phyloP scores from a whole-genome alignment of 1,140 invertebrate genomes.

The Magallana gigas region DNA sequence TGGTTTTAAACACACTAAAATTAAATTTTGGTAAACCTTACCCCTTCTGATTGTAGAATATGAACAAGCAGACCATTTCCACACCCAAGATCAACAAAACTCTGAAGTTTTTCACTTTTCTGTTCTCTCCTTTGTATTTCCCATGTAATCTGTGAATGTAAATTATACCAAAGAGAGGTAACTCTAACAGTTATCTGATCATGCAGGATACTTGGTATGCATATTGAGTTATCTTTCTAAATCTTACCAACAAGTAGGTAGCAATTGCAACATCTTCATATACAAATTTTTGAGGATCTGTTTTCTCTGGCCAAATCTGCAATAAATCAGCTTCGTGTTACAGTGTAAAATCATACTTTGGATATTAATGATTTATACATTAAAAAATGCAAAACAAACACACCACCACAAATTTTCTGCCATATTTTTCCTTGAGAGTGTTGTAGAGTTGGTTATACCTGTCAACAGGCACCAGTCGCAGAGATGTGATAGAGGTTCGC shows the following conservation, averaged over 20 bases:
- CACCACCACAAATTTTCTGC: slow-evolving; percentile 85
- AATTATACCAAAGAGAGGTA: slow-evolving; percentile 8
- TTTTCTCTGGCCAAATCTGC: slow-evolving; percentile 90
- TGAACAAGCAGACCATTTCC: slow-evolving; percentile 97
- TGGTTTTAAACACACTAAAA: neutral
- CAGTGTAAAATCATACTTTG: too few species aligned
- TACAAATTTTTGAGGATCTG: slow-evolving; percentile 96
- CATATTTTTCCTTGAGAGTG: slow-evolving; percentile 34
- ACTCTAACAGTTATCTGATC: neutral
- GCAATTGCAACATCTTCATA: slow-evolving; percentile 98
- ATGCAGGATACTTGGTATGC: neutral
- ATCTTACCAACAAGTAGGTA: slow-evolving; percentile 89
- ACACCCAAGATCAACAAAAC: slow-evolving; percentile 96
- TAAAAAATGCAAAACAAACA: slow-evolving; percentile 25
- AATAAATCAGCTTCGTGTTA: slow-evolving; percentile 52
- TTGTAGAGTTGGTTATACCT: slow-evolving; percentile 19
- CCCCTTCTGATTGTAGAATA: slow-evolving; percentile 90
- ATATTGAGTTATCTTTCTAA: neutral
- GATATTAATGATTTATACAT: neutral
- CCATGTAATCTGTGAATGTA: slow-evolving; percentile 70
- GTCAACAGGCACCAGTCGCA: slow-evolving; percentile 73
- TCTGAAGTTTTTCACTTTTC: slow-evolving; percentile 80
- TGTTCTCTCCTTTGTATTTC: slow-evolving; percentile 72
- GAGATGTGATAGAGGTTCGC: slow-evolving; percentile 80
- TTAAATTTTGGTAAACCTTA: slow-evolving; percentile 58